Percentiles rank a stretch among this genome's conserved stretches.
phyloP scores from a whole-genome alignment of 2,888 invertebrate genomes.

The Ptilodon capucinus region DNA sequence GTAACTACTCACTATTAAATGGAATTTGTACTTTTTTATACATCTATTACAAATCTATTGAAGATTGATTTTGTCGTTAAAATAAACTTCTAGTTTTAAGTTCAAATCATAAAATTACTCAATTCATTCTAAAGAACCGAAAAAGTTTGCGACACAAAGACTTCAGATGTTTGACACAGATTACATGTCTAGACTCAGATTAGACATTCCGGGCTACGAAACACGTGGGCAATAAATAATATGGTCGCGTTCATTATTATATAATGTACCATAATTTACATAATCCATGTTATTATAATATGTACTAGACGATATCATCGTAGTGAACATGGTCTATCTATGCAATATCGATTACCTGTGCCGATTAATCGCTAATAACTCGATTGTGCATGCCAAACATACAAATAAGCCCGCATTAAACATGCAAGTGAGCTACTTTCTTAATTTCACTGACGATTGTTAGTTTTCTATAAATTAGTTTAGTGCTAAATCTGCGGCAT shows the following conservation, averaged over 20 bases:
- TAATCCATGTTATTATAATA: no score
- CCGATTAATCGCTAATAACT: not conserved
- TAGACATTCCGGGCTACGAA: slow-evolving; percentile 11
- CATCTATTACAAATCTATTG: not conserved
- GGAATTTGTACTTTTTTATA: no score
- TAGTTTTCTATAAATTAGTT: slow-evolving; percentile 7
- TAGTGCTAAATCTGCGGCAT: not conserved
- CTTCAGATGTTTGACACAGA: slow-evolving; percentile 8
- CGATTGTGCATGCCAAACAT: not conserved
- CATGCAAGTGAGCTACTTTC: slow-evolving; percentile 28
- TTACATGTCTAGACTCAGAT: slow-evolving; percentile 18
- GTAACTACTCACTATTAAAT: no score
- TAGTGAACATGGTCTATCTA: no score
- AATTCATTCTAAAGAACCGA: not conserved
- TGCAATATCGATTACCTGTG: not conserved
- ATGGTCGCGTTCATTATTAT: not conserved
- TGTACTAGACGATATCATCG: no score
- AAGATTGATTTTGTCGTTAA: no score
- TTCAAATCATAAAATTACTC: not conserved
- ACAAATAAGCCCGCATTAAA: not conserved
- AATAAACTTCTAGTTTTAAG: not conserved
- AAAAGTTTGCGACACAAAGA: slow-evolving; percentile 4
- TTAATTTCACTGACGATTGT: slow-evolving; percentile 14
- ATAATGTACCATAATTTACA: no score
- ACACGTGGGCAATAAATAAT: slow-evolving; percentile 8